These are phyloP conservation scores for Spheniscus humboldti DNA, from an alignment of 2,797 vertebrate species.

Conservation along the genomic window DNA sequence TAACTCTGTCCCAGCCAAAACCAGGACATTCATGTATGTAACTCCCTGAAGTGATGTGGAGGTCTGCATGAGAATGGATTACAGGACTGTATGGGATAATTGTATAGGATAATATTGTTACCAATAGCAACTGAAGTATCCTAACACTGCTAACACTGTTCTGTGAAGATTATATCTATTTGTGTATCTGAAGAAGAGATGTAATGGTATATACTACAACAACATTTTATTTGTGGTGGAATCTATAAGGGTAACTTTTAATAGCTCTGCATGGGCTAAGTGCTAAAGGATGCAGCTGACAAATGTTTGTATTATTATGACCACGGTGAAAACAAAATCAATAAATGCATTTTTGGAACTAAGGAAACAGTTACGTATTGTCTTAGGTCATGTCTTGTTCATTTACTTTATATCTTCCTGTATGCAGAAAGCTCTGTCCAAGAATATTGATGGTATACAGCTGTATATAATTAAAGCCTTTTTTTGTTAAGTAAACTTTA, in stretches of 20 bases:
- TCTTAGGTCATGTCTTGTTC: slow-evolving; percentile 39
- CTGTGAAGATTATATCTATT: slow-evolving; percentile 41
- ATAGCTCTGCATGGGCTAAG: slow-evolving; percentile 51
- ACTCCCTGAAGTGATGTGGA: no score
- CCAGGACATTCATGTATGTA: no score
- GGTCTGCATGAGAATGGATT: no score
- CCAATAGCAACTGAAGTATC: slow-evolving; percentile 40
- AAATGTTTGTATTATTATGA: slow-evolving; percentile 74
- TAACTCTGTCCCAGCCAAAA: no score
- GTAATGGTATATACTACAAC: not conserved
- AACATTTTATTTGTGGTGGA: slow-evolving; percentile 68
- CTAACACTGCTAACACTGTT: slow-evolving; percentile 16
- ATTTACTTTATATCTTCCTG: slow-evolving; percentile 49
- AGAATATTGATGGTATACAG: not conserved
- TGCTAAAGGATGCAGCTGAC: slow-evolving; percentile 71
- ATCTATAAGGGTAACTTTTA: slow-evolving; percentile 66
- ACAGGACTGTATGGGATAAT: no score
- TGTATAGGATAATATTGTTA: no score
- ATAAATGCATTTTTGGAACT: slow-evolving; percentile 71
- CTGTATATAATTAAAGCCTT: no score
- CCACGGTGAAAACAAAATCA: slow-evolving; percentile 76
- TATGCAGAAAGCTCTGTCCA: not conserved
- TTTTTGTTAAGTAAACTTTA: not conserved
- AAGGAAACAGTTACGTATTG: slow-evolving; percentile 57
- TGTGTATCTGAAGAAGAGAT: slow-evolving; percentile 31